Evolutionary conservation across 2,888 invertebrate species (phyloP).

Genomic region (Thecocarcelia acutangulata): DNA sequence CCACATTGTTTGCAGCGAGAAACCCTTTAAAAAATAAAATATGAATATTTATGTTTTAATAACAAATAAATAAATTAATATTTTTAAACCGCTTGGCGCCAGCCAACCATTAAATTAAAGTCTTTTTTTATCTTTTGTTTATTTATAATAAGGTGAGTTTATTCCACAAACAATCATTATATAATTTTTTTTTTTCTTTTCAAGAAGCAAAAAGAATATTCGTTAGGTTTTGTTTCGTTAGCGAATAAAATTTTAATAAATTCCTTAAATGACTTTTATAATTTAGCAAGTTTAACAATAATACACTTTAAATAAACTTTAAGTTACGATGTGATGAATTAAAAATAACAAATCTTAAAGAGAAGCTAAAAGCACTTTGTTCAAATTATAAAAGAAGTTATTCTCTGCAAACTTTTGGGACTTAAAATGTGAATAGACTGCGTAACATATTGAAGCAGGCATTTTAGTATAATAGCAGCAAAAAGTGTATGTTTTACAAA

Average conservation of each 20-base stretch:
- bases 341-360: too few species aligned
- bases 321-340: too few species aligned
- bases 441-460: too few species aligned
- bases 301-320: background rate
- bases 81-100: constrained; percentile 60
- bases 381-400: too few species aligned
- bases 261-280: background rate
- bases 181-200: constrained; percentile 13
- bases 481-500: too few species aligned
- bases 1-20: constrained; percentile 8
- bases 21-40: constrained; percentile 20
- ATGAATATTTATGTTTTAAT: constrained; percentile 37
- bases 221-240: constrained; percentile 8
- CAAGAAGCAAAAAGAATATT: background rate
- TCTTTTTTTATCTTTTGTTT: constrained; percentile 39
- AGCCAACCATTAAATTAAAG: constrained; percentile 60
- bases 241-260: constrained; percentile 14
- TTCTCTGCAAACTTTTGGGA: too few species aligned
- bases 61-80: constrained; percentile 24
- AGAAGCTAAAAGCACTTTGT: too few species aligned
- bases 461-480: too few species aligned
- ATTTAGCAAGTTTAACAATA: too few species aligned
- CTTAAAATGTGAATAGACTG: too few species aligned
- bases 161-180: constrained; percentile 39
- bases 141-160: constrained; percentile 45